Base-by-base conservation (phyloP, 1,140 invertebrate species). In the Drosophila tristis region DNA sequence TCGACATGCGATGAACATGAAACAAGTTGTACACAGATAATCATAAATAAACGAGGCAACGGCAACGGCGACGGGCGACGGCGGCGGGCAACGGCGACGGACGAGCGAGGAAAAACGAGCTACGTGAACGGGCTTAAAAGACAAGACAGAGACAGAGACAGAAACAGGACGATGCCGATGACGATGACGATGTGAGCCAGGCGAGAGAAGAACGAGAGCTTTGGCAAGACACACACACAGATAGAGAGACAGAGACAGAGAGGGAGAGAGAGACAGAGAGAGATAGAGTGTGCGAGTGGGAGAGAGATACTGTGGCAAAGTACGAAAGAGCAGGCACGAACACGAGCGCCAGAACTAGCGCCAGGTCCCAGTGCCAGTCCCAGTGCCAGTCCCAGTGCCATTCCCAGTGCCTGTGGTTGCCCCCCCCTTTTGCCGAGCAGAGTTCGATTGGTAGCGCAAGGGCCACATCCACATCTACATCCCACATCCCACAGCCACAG, bases 21-120 rank as follows among this genome's bases (percentile, higher is more conserved):
- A 87, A 87, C 84, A 87, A 87, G 84, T 87, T 87, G 84, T 87
- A 87, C 84, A 87, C 75, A 87, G 84, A 87, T 87, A 87, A 87
- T 87, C 84, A 89, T 89, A 87, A 87, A 87, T 87, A 87, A 87
- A 87, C 84, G 84, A 87, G 84, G 76, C 82, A 65, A 64, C 60
- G 64, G 77, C 59, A 74, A 75, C 45, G 51, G 26, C 26, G 15
- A 15, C 23, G 31, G 11, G n/a, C n/a, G n/a, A n/a, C n/a, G n/a
- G n/a, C n/a, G n/a, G n/a, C n/a, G n/a, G n/a, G n/a, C 44, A 20
- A 20, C 9, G 43, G 54, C 35, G 35, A 59, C 26, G 39, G 23
- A 43, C 44, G 53, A 39, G 54, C 49, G 54, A 16, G 31, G 29
- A 57, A 70, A 70, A 70, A 56, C 68, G 66, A 70, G 66, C 43